Percentiles rank a stretch among this genome's conserved stretches.
Conservation (phyloP, 2,797 vertebrate genomes). For the Rousettus madagascariensis region DNA sequence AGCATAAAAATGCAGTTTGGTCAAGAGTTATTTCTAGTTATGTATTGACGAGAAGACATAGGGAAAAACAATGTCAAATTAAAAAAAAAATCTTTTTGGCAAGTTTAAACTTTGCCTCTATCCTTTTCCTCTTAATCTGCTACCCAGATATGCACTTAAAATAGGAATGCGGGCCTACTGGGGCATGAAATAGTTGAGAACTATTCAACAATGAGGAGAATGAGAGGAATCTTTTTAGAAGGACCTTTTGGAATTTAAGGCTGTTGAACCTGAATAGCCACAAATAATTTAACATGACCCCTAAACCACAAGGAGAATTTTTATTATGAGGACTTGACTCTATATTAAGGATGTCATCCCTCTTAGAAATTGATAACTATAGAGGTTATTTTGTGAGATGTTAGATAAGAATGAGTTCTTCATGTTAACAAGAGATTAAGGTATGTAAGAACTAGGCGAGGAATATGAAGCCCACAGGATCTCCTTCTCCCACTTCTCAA, state of each 20-base stretch:
- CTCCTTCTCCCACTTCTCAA: not conserved
- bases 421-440: not conserved
- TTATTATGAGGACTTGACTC: constrained; percentile 35
- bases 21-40: constrained; percentile 50
- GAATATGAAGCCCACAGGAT: not conserved
- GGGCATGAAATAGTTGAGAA: constrained; percentile 76
- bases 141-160: constrained; percentile 72
- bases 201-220: constrained; percentile 75
- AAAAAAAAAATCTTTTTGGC: constrained; percentile 38
- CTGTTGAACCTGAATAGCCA: constrained; percentile 58
- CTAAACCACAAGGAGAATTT: constrained; percentile 12
- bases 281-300: constrained; percentile 66
- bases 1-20: constrained; percentile 18
- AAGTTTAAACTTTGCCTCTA: constrained; percentile 50
- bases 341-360: constrained; percentile 1
- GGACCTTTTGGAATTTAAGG: constrained; percentile 68
- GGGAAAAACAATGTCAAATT: constrained; percentile 24
- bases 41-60: constrained; percentile 10
- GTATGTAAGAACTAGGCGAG: not conserved
- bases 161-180: constrained; percentile 68
- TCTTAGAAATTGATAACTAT: constrained; percentile 6
- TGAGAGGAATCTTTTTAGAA: constrained; percentile 73
- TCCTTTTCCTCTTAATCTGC: constrained; percentile 64
- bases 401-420: not conserved
- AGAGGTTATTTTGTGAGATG: not conserved